phyloP scores from a whole-genome alignment of 2,797 vertebrate genomes.

The Vipera ursinii region DNA sequence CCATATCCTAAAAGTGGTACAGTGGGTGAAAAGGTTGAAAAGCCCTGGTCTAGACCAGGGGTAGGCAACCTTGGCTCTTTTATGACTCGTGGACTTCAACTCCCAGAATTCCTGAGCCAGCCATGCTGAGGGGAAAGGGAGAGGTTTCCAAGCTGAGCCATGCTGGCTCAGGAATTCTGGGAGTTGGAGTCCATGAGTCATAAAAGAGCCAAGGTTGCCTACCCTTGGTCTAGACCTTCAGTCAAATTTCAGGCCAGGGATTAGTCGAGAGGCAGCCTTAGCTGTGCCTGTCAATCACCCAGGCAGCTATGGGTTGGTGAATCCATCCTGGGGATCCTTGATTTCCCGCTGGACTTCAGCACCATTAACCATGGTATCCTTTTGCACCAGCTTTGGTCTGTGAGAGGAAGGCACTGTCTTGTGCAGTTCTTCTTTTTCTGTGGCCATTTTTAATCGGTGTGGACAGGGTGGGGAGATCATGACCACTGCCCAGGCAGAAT shows the following conservation, averaged over 20 bases:
- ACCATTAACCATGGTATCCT: not conserved
- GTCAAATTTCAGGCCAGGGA: not conserved
- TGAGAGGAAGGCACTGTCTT: not conserved
- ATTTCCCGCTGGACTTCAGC: not conserved
- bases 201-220: too few species aligned
- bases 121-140: too few species aligned
- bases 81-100: too few species aligned
- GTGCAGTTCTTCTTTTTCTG: not conserved
- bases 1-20: too few species aligned
- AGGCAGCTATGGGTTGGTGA: not conserved
- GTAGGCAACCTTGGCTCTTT: too few species aligned
- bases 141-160: too few species aligned
- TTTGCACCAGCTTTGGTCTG: not conserved
- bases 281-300: not conserved
- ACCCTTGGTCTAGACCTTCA: not conserved
- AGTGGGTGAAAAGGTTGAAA: too few species aligned
- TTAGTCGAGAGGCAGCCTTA: not conserved
- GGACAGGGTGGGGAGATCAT: not conserved
- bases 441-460: not conserved
- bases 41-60: too few species aligned
- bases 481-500: not conserved
- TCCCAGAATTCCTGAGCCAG: too few species aligned
- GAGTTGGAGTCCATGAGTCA: too few species aligned
- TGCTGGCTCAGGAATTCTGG: too few species aligned
- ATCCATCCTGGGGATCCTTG: not conserved